Evolutionary conservation across 2,113 vertebrate species (phyloP).

Genomic region (Ailurus styani): DNA sequence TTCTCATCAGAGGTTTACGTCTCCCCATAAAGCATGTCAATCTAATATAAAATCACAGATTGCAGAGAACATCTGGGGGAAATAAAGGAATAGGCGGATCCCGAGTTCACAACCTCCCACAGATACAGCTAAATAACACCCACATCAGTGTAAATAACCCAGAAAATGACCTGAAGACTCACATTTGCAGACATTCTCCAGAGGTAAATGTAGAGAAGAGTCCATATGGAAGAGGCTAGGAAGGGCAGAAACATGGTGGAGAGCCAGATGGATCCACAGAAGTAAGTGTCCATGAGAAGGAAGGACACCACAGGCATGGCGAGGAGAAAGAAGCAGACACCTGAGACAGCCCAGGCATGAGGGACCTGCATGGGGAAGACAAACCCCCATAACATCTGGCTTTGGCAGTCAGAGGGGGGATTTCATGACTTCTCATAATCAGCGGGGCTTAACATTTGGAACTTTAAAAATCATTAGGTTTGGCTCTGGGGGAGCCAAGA

Average conservation of each 20-base stretch:
- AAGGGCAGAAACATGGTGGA: rapidly evolving
- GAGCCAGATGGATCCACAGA: too few species aligned
- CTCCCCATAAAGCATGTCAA: not conserved
- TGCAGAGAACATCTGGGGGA: not conserved
- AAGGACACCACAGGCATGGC: not conserved
- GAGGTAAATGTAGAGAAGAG: not conserved
- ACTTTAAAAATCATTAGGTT: not conserved
- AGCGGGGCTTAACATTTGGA: not conserved
- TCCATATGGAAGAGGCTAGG: not conserved
- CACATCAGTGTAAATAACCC: not conserved
- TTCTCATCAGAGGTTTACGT: not conserved
- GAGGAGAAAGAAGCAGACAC: not conserved
- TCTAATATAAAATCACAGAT: not conserved
- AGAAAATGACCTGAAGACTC: not conserved
- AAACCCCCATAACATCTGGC: not conserved
- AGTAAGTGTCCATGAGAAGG: not conserved
- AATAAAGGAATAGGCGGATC: not conserved
- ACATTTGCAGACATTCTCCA: not conserved
- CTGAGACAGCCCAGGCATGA: not conserved
- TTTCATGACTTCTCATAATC: not conserved
- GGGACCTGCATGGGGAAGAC: not conserved
- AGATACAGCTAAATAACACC: not conserved
- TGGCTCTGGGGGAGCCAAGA: not conserved
- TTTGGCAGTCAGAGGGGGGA: not conserved
- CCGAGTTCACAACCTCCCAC: not conserved